Base-by-base conservation (phyloP, 2,113 vertebrate genomes). In the Falcunculus frontatus region DNA sequence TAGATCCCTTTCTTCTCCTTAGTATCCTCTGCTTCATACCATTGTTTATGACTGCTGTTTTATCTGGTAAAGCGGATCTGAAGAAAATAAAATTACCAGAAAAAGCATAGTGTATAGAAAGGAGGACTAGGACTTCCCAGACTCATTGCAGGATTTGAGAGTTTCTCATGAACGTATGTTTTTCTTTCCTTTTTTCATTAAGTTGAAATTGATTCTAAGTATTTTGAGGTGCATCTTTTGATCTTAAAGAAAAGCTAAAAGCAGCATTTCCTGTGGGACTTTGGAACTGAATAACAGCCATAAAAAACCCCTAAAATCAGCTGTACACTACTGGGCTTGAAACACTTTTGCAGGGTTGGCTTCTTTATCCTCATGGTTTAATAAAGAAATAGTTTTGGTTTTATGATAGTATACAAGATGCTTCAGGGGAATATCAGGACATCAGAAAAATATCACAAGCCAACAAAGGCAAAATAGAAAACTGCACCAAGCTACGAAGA, bases 191-290 rank as follows among this genome's bases (percentile, higher is more conserved):
- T 80, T 77, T 78, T 87, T 76, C 84, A 62, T 87, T 60, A 63
- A 33, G 21, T 89, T 78, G 32, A 91, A 87, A 82, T 79, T 30
- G 32, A 93, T 70, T 83, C 41, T 64, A 88, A 91, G 44, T 80
- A 67, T 62, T 97, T 96, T 86, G 41, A 89, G 42, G 70, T 75
- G 37, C 65, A 75, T 55, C 52, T 92, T 93, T 90, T 94, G 46
- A 89, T 77, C 76, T 80, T 35, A 87, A 97, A 90, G 73, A 93
- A 87, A 91, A 85, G 33, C n/a, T 73, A 73, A 90, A 91, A 82
- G 15, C 27, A 72, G 14, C 8, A 69, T 39, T 90, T 85, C 57
- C 55, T 92, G 49, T 73, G 44, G 9, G 22, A 41, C 37, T 93
- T 73, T 50, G 37, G 33, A 90, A 65, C 18, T 29, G 59, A 87